Percentiles rank a stretch among this genome's conserved stretches.
Conservation (phyloP, 2,797 vertebrate genomes). For the Rhynchonycteris naso region DNA sequence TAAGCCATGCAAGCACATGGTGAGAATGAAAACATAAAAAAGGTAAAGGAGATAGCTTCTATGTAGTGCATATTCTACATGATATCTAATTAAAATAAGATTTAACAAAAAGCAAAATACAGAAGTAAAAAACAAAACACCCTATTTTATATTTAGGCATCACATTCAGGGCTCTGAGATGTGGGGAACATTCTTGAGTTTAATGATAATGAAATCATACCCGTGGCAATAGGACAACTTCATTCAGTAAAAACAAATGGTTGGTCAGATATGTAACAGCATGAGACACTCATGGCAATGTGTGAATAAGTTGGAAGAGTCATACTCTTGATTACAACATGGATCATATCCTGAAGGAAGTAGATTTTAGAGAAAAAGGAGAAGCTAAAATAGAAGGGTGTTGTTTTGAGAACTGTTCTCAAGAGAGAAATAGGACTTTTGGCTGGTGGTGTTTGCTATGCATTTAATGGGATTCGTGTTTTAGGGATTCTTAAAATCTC, state of each 20-base stretch:
- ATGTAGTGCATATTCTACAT: not conserved
- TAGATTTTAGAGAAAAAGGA: not conserved
- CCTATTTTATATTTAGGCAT: not conserved
- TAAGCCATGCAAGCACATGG: conserved; percentile 26
- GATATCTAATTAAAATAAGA: not conserved
- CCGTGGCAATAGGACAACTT: not conserved
- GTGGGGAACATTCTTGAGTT: not conserved
- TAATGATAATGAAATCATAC: not conserved
- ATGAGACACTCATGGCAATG: not conserved
- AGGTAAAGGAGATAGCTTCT: not conserved
- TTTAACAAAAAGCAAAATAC: not conserved
- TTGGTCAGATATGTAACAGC: not conserved
- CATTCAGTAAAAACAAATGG: conserved; percentile 22
- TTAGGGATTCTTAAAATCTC: not conserved
- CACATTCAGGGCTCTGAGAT: not conserved
- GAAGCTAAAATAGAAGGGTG: not conserved
- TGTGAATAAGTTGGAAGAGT: not conserved
- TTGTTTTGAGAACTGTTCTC: conserved; percentile 23
- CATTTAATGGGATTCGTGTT: not conserved
- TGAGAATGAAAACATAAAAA: conserved; percentile 31
- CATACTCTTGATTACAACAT: not conserved
- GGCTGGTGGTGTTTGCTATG: not conserved
- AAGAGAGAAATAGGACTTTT: not conserved
- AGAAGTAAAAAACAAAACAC: not conserved
- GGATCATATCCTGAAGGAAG: not conserved